Base-by-base conservation (phyloP, 2,113 vertebrate species). In the Zosterops hypoxanthus region DNA sequence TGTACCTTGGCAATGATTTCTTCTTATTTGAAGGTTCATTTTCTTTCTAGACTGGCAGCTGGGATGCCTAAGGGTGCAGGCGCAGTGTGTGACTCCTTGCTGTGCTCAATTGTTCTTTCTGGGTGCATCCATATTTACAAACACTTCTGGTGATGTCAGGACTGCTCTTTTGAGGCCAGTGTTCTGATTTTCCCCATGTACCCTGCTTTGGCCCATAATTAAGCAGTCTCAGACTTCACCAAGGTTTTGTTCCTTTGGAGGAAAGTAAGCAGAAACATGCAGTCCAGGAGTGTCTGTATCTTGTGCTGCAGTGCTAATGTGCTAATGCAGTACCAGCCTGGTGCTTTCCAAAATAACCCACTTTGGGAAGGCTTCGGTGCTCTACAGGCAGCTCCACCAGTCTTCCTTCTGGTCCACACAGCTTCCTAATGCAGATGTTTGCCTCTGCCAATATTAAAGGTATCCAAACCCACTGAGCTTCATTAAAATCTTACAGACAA, bases 371-470 rank as follows among this genome's bases (percentile, higher is more conserved):
- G 33, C 55, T 64, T 44, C 64, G n/a, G 4, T 82, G 57, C 41
- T 75, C 34, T 41, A 47, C 44, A 79, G 49, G 57, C n/a, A 21
- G 50, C 33, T 75, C 26, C 11, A 33, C 25, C 63, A n/a, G 4
- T 49, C 26, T 47, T 46, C 19, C 12, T 29, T 70, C 65, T 66
- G 69, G 8, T 26, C 57, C 70, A 12, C 0, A 0, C 16, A 33
- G 21, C 69, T 91, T 75, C 47, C 64, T 39, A 28, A 39, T 39
- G 34, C 42, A 83, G 25, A 4, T 71, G 4, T 79, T 77, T 15
- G 2, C 39, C 23, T 72, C 49, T 68, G 36, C 23, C 33, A 28
- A 8, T 73, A 66, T 57, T 63, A 75, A 69, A 76, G 25, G 15
- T 29, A 68, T 60, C 24, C 19, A 52, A 82, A 59, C 31, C 52